Evolutionary conservation across 1,140 invertebrate species (phyloP).

Genomic region (Dendroctonus ponderosae): DNA sequence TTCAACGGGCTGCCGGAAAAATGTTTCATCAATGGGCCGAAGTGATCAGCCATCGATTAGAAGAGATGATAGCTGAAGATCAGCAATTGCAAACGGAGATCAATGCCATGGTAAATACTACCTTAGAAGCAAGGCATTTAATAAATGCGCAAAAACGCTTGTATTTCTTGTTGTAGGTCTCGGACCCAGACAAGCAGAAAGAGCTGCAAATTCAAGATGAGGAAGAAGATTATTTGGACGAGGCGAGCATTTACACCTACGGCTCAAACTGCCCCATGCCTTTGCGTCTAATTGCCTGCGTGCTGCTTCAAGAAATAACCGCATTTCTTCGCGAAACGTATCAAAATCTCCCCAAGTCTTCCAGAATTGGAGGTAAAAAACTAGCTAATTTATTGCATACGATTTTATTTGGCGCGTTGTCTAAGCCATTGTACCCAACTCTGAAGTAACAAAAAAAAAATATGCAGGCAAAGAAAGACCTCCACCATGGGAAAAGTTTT

Average conservation of each 20-base stretch:
- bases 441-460: no score
- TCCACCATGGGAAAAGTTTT: slow-evolving; percentile 74
- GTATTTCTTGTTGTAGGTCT: slow-evolving; percentile 10
- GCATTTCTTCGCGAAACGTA: slow-evolving; percentile 96
- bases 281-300: slow-evolving; percentile 87
- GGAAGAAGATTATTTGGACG: slow-evolving; percentile 97
- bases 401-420: no score
- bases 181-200: slow-evolving; percentile 78
- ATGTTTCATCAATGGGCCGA: slow-evolving; percentile 98
- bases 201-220: slow-evolving; percentile 89
- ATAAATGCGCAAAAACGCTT: no score
- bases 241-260: slow-evolving; percentile 84
- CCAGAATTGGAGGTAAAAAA: slow-evolving; percentile 60
- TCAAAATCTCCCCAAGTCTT: slow-evolving; percentile 73
- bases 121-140: background rate
- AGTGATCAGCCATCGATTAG: slow-evolving; percentile 81
- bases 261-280: slow-evolving; percentile 88
- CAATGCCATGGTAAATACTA: slow-evolving; percentile 55
- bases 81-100: slow-evolving; percentile 69
- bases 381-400: background rate
- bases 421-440: no score
- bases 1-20: slow-evolving; percentile 90
- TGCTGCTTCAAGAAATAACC: slow-evolving; percentile 94
- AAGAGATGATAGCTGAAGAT: slow-evolving; percentile 77
- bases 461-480: slow-evolving; percentile 66